Evolutionary conservation across 2,888 invertebrate genomes (phyloP), one percentile per base, ranked within the genome.

Genomic region (Trichopoda pennipes): DNA sequence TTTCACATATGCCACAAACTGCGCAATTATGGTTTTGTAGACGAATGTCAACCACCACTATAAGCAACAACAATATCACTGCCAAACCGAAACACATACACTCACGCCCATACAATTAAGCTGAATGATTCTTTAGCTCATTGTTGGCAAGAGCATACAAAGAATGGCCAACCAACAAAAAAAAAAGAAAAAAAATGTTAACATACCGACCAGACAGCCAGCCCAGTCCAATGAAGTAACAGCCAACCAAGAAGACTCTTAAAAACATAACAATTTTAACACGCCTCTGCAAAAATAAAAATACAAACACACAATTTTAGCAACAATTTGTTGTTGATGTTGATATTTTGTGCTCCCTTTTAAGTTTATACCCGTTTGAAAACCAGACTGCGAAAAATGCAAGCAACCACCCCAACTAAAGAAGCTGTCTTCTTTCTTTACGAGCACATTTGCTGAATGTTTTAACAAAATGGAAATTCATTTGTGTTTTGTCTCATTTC

Each of bases 1-100:
- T 75, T 68, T 84, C 80, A 84, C 85, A 86, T 81, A 86, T 84
- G 85, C 86, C 85, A 83, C 86, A 85, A 85, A 85, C 84, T 84
- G 84, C 81, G 84, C 84, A 85, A 84, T 84, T 84, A 84, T 84
- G 78, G 76, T 76, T 76, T 79, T 77, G 38, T 17, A 49, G 19
- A 60, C 21, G 12, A 63, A 19, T 69, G 68, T 66, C 56, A 66
- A 72, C 44, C 53, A 82, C 47, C n/a, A 51, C 23, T 17, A 35
- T 14, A 3, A 19, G n/a, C 16, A 53, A n/a, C 47, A 68, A 42
- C 42, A 68, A 17, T 6, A 42, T 4, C 42, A 68, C 10, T 32
- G 9, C 16, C 17, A 28, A 7, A 16, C 16, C 21, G n/a, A 64
- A 28, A 58, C 23, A 49, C 47, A 47, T 6, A 8, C 17, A 49